A percentile compares a stretch with the other conserved stretches of the same genome.
These are phyloP conservation scores for Nephila pilipes DNA, from an alignment of 1,140 invertebrate species.

Conservation along the genomic window DNA sequence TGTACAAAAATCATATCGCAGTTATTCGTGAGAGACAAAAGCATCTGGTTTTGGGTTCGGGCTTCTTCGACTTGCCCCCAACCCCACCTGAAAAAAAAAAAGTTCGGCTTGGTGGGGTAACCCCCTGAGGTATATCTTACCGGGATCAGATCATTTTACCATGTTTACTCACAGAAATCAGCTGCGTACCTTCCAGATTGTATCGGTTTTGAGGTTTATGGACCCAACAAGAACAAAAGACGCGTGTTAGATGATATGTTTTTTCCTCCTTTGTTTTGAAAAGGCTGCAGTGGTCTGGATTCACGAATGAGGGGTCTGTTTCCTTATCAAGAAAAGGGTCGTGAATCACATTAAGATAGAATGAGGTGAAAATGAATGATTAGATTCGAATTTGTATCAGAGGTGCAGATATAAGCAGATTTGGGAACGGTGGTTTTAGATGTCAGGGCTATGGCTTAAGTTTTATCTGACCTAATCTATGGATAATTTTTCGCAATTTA, in stretches of 20 bases:
- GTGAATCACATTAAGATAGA: slow-evolving; percentile 22
- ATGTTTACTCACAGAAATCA: slow-evolving; percentile 63
- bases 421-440: neutral
- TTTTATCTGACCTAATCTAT: neutral
- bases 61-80: slow-evolving; percentile 13
- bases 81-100: slow-evolving; percentile 34
- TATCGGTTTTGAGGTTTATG: slow-evolving; percentile 21
- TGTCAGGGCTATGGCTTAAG: neutral
- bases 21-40: slow-evolving; percentile 53
- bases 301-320: neutral
- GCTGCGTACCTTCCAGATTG: slow-evolving; percentile 56
- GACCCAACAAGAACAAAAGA: slow-evolving; percentile 26
- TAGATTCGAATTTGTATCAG: neutral
- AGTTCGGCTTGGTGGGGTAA: neutral
- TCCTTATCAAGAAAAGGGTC: slow-evolving; percentile 23
- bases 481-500: neutral
- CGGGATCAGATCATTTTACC: slow-evolving; percentile 70
- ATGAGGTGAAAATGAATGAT: slow-evolving; percentile 28
- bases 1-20: slow-evolving; percentile 5
- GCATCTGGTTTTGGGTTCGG: slow-evolving; percentile 54
- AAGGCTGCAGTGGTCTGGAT: slow-evolving; percentile 26
- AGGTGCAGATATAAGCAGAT: neutral
- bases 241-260: slow-evolving; percentile 52
- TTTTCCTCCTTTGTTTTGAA: slow-evolving; percentile 30
- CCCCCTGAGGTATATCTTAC: slow-evolving; percentile 61